Base-by-base conservation (phyloP, 2,888 invertebrate genomes). In the Polydrusus cervinus region DNA sequence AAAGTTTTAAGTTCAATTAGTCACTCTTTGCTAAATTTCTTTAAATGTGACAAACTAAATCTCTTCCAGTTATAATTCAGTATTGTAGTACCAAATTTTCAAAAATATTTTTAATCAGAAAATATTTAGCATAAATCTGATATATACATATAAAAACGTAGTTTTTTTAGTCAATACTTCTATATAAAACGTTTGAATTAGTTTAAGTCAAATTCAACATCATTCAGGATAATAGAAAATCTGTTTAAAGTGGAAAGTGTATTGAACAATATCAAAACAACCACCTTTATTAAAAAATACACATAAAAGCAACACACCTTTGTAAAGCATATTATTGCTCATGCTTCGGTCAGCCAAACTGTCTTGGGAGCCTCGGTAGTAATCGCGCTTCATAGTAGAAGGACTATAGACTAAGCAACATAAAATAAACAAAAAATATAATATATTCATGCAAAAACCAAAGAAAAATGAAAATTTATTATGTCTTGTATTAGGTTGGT, bases 351-450 rank as follows among this genome's bases (percentile, higher is more conserved):
- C 92, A 83, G 94, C 94, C 84, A 96, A 91, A 88, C 94, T 95
- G 90, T 96, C 96, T 90, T 95, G 95, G 80, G 95, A 96, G 87
- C 96, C 95, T 89, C 95, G 92, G 90, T 95, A 95, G 91, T 95
- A 95, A 90, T 96, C 95, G 87, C 95, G 92, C 89, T 94, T 92
- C 93, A 95, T 93, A 82, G 92, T 91, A 81, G 91, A 90, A 80
- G 90, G 89, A 82, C 77, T 71, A 82, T 86, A 86, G 80, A 85
- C 86, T 86, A 82, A 81, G 78, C 78, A 81, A 77, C 60, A 64
- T 14, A 47, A 76, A 76, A 75, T 47, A 74, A 74, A 68, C 8
- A 61, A 79, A 79, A 80, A 78, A 77, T 78, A 79, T 71, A 78
- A 80, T 51, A 76, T 71, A 75, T 77, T 76, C 78, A 75, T 76